Base-by-base conservation (phyloP, 1,140 invertebrate species). In the Diabrotica virgifera region DNA sequence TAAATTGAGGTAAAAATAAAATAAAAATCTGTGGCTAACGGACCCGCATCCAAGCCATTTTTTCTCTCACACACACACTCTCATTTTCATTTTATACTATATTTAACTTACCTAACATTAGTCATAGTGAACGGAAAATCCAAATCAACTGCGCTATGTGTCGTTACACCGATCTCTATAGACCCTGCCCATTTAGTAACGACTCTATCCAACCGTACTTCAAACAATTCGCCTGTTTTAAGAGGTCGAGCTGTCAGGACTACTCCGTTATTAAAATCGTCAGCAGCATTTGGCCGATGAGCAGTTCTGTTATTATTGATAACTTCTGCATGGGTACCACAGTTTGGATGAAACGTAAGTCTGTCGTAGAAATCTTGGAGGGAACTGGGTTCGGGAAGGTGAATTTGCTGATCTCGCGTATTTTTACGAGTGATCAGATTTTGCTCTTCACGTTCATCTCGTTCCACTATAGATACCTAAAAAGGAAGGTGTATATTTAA, bases 61-160 rank as follows among this genome's bases (percentile, higher is more conserved):
- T n/a, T n/a, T n/a, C n/a, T n/a, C n/a, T n/a, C n/a, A n/a, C n/a
- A n/a, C n/a, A n/a, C n/a, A n/a, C n/a, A n/a, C n/a, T n/a, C n/a
- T n/a, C n/a, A n/a, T n/a, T n/a, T n/a, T n/a, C n/a, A n/a, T n/a
- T n/a, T n/a, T n/a, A n/a, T 57, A 57, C 55, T 46, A 37, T 64
- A 24, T 24, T 24, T 24, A 46, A 46, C 40, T 46, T 46, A 46
- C 86, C 92, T 86, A 68, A 97, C 92, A 80, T 96, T 97, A 13
- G 95, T 97, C 94, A 97, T 96, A 35, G 94, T 97, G 69, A 93
- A 95, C 14, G 95, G 95, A 82, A 95, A 96, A 65, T 97, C 92
- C 52, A 97, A 80, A 72, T 93, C 91, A 53, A 89, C 88, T 0
- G 93, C 93, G 59, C 88, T 88, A 79, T 96, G 93, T 51, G 92